A percentile compares a stretch with the other conserved stretches of the same genome.
These are phyloP conservation scores for Drosophila oshimai DNA, from an alignment of 1,140 invertebrate species.

Conservation along the genomic window DNA sequence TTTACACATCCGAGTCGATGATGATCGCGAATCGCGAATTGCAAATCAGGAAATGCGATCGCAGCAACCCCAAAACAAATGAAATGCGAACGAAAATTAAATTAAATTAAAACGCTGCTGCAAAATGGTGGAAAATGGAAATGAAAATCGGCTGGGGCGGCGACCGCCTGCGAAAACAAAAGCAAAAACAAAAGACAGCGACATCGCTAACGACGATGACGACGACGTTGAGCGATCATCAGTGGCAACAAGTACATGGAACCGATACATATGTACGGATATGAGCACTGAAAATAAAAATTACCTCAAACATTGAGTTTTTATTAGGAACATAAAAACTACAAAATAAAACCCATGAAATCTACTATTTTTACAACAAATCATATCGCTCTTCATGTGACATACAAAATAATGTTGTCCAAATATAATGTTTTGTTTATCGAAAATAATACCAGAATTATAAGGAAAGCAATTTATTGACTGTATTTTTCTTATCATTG, in stretches of 20 bases:
- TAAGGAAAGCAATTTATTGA: too few species aligned
- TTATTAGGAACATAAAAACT: too few species aligned
- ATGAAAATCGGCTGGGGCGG: constrained; percentile 31
- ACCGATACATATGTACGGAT: constrained; percentile 3
- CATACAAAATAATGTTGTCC: too few species aligned
- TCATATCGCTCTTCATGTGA: too few species aligned
- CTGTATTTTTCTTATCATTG: too few species aligned
- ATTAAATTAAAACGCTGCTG: constrained; percentile 67
- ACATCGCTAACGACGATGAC: constrained; percentile 40
- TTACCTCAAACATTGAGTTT: too few species aligned
- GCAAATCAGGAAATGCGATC: constrained; percentile 29
- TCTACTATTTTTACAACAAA: too few species aligned
- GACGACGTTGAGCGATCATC: constrained; percentile 66
- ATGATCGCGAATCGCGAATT: constrained; percentile 5
- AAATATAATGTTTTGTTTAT: too few species aligned
- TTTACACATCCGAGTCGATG: constrained; percentile 60
- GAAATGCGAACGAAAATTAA: constrained; percentile 71
- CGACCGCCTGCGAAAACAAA: constrained; percentile 54
- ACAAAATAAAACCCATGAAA: too few species aligned
- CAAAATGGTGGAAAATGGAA: constrained; percentile 65
- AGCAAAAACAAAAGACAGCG: constrained; percentile 45
- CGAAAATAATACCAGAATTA: too few species aligned
- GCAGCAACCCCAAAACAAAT: constrained; percentile 37
- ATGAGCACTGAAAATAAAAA: constrained; percentile 1
- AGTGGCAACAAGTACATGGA: constrained; percentile 16